A percentile compares a stretch with the other conserved stretches of the same genome.
Conservation (phyloP, 2,113 vertebrate genomes). For the Trichomycterus rosablanca region DNA sequence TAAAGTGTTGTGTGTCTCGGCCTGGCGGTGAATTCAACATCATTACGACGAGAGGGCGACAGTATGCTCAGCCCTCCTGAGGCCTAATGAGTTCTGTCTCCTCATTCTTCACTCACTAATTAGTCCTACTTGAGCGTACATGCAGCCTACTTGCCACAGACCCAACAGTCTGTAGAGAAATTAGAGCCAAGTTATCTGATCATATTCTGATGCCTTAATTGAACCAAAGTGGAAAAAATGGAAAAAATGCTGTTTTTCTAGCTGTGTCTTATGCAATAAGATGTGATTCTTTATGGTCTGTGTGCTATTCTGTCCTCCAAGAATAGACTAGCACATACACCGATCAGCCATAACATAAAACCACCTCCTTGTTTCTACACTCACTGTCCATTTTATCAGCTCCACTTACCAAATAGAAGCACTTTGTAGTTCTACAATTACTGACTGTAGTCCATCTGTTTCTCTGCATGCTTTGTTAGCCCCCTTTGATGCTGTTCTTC, state of each 20-base stretch:
- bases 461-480: too few species aligned
- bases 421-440: too few species aligned
- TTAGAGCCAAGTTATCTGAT: neutral
- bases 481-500: too few species aligned
- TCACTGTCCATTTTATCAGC: too few species aligned
- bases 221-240: neutral
- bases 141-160: neutral
- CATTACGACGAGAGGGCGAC: conserved; percentile 64
- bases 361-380: too few species aligned
- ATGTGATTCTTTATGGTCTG: too few species aligned
- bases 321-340: too few species aligned
- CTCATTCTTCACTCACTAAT: conserved; percentile 67
- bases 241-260: neutral
- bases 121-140: conserved; percentile 44
- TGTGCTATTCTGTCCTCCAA: too few species aligned
- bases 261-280: neutral
- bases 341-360: too few species aligned
- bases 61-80: conserved; percentile 55
- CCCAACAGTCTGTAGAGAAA: neutral
- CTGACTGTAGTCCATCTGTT: too few species aligned
- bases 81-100: conserved; percentile 62
- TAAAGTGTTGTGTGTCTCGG: conserved; percentile 47
- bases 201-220: neutral
- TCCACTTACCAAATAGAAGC: too few species aligned
- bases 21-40: conserved; percentile 57